A percentile compares a stretch with the other conserved stretches of the same genome.
These are phyloP conservation scores for Drosophila eugracilis DNA, from an alignment of 1,140 invertebrate species.

Conservation along the genomic window DNA sequence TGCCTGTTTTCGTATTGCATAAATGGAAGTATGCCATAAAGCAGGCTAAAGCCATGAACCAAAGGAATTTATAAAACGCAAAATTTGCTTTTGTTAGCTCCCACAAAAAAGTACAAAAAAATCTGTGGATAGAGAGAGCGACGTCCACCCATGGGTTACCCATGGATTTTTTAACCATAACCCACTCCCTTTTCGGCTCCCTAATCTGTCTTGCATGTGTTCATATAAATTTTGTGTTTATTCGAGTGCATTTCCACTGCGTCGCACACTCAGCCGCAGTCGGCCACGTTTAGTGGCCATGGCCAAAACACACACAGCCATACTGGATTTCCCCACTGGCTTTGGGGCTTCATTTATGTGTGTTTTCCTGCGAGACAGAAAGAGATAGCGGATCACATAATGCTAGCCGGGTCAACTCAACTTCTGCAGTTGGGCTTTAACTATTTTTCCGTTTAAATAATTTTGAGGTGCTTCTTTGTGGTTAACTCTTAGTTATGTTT, in stretches of 20 bases:
- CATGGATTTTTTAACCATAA: neutral
- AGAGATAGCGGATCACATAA: slow-evolving; percentile 45
- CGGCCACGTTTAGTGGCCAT: slow-evolving; percentile 62
- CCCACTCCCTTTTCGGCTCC: slow-evolving; percentile 9
- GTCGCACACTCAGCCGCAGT: slow-evolving; percentile 63
- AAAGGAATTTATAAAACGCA: slow-evolving; percentile 72
- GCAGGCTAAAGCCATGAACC: slow-evolving; percentile 31
- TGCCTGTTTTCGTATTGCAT: slow-evolving; percentile 27
- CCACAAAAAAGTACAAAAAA: slow-evolving; percentile 36
- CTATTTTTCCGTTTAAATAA: slow-evolving; percentile 76
- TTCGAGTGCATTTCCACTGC: slow-evolving; percentile 81
- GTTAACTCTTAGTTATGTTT: slow-evolving; percentile 59
- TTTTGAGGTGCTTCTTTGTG: slow-evolving; percentile 59
- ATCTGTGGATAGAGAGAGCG: neutral
- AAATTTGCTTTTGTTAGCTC: slow-evolving; percentile 72
- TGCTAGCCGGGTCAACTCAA: slow-evolving; percentile 49
- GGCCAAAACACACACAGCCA: slow-evolving; percentile 16
- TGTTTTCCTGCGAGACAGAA: slow-evolving; percentile 11
- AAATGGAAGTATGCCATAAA: slow-evolving; percentile 51
- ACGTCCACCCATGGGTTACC: slow-evolving; percentile 8
- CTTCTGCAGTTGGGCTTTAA: slow-evolving; percentile 19
- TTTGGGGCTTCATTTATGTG: slow-evolving; percentile 73
- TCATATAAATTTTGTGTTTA: slow-evolving; percentile 83
- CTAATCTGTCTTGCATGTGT: slow-evolving; percentile 66
- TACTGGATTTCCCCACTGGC: slow-evolving; percentile 40